Base-by-base conservation (phyloP, 2,113 vertebrate genomes). In the Ia io region DNA sequence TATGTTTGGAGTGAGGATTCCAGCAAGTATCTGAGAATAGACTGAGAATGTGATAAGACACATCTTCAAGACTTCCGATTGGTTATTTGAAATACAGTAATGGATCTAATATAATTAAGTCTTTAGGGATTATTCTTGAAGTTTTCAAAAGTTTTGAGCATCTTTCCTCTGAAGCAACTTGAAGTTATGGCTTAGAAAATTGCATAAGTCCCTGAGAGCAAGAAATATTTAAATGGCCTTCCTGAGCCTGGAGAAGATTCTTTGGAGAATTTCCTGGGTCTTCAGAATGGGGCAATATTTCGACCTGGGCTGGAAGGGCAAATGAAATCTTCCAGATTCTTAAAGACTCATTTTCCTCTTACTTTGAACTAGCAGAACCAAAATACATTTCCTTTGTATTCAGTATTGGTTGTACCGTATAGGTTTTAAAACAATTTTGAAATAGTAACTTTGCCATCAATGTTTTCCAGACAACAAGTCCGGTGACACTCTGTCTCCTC, bases 91-190 rank as follows among this genome's bases (percentile, higher is more conserved):
- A 69, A 67, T 53, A 69, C 5, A 88, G 20, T 49, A 93, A 93
- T 78, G 44, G 3, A 30, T 84, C n/a, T 88, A 71, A 90, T 80
- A 61, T 97, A 95, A 97, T 95, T 96, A 97, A 90, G 47, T 93
- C 95, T 96, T 85, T 30, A 90, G 95, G 96, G 23, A 95, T 97
- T 96, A 61, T 84, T 90, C 30, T 90, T 91, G 51, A 92, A 90
- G 37, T 79, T 94, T 96, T 37, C 18, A 73, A 94, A 96, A 95
- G 71, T 95, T 97, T 94, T 90, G 18, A 85, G 74, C 12, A 59
- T 91, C 8, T 85, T 89, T 80, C 20, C 67, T 77, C 42, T 88
- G 53, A 74, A 89, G 86, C 90, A 95, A 96, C 90, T 97, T 96
- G 83, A 95, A 96, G 61, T 70, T 42, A 76, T 74, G 30, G 14